Conservation (phyloP, 2,797 vertebrate species). For the Leucoraja ocellata region DNA sequence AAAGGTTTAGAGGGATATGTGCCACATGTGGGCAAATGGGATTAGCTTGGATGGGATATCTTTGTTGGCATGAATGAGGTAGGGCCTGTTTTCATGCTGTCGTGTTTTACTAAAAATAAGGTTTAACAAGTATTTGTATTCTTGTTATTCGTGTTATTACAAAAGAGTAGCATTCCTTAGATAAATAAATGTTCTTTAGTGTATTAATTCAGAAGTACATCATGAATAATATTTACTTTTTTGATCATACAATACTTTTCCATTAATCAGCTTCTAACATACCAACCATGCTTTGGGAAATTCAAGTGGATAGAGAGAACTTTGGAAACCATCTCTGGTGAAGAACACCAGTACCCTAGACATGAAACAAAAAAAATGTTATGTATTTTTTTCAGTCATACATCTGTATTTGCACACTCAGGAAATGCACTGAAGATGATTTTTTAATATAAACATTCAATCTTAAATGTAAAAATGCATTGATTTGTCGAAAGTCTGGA, state of each 20-base stretch:
- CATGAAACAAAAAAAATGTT: not conserved
- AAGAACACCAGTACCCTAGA: constrained; percentile 4
- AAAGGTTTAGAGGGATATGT: too few species aligned
- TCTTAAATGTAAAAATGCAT: not conserved
- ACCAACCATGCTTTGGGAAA: not conserved
- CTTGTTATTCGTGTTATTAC: not conserved
- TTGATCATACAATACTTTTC: not conserved
- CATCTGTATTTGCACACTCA: not conserved
- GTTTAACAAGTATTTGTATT: not conserved
- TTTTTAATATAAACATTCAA: not conserved
- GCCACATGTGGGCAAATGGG: too few species aligned
- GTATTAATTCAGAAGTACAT: not conserved
- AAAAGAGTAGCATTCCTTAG: not conserved
- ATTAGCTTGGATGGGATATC: too few species aligned
- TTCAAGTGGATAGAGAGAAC: constrained; percentile 2
- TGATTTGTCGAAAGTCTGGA: not conserved
- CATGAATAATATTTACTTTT: not conserved
- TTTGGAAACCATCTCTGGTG: constrained; percentile 16
- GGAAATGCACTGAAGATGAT: not conserved
- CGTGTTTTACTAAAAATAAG: not conserved
- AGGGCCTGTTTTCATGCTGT: not conserved
- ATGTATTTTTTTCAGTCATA: not conserved
- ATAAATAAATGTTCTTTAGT: not conserved
- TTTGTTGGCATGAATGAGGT: too few species aligned
- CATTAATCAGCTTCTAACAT: not conserved